Evolutionary conservation across 1,140 invertebrate species (phyloP).

Genomic region (Lepidostoma basale): DNA sequence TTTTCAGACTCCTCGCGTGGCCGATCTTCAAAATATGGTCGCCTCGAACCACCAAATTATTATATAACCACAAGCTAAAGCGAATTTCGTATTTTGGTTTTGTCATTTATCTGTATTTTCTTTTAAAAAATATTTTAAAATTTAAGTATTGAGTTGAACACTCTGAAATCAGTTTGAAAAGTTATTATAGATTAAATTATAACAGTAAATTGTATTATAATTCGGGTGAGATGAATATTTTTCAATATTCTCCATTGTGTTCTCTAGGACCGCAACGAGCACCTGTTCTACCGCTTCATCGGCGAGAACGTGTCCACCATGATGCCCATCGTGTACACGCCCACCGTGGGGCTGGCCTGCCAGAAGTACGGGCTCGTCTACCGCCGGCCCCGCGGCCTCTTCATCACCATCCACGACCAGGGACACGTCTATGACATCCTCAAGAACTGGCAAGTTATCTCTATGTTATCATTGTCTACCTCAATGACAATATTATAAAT

Average conservation of each 20-base stretch:
- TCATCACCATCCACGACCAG: slow-evolving; percentile 94
- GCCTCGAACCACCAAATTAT: too few species aligned
- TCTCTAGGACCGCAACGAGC: slow-evolving; percentile 82
- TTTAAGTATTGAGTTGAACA: too few species aligned
- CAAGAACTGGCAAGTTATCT: slow-evolving; percentile 72
- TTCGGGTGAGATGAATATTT: too few species aligned
- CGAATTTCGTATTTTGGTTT: too few species aligned
- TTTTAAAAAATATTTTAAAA: too few species aligned
- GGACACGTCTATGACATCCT: slow-evolving; percentile 88
- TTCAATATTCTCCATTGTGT: slow-evolving; percentile 17
- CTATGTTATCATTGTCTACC: neutral
- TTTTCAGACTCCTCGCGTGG: too few species aligned
- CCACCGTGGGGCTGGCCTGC: slow-evolving; percentile 92
- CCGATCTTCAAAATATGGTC: too few species aligned
- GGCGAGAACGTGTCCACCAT: slow-evolving; percentile 85
- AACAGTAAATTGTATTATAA: too few species aligned
- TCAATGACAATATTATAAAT: neutral
- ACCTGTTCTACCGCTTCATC: slow-evolving; percentile 92
- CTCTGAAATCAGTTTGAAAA: too few species aligned
- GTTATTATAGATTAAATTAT: too few species aligned
- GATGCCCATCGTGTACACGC: slow-evolving; percentile 92
- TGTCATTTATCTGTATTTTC: too few species aligned
- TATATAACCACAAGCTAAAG: too few species aligned
- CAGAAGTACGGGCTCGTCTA: slow-evolving; percentile 96
- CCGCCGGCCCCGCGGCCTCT: slow-evolving; percentile 90